Conservation (phyloP, 2,888 invertebrate species). For the Plagodis dolabraria region DNA sequence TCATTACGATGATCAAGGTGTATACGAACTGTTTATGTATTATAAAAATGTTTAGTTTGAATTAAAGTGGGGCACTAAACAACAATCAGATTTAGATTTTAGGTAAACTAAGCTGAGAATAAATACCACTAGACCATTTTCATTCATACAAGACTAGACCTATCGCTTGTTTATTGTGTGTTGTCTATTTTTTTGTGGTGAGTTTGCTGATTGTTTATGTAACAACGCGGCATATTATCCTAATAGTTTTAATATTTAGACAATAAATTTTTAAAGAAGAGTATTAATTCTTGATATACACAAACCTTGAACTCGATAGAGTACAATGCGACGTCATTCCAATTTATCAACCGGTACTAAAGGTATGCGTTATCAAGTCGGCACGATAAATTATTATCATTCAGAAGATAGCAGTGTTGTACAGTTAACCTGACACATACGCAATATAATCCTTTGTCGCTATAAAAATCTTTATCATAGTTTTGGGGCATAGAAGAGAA, state of each 20-base stretch:
- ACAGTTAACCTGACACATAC: constrained; percentile 26
- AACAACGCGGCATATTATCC: no score
- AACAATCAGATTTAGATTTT: constrained; percentile 12
- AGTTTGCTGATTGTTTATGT: no score
- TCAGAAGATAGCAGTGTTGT: constrained; percentile 51
- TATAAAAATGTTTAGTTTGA: no score
- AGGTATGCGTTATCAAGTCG: constrained; percentile 57
- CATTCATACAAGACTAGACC: constrained; percentile 23
- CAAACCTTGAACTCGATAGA: constrained; percentile 6
- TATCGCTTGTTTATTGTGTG: no score
- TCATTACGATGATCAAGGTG: no score
- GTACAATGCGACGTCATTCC: constrained; percentile 49
- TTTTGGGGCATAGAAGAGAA: neutral
- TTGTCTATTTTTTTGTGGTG: no score
- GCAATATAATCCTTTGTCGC: constrained; percentile 10
- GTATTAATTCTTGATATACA: neutral
- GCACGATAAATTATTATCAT: constrained; percentile 65
- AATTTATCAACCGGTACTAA: constrained; percentile 52
- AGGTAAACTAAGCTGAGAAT: constrained; percentile 21
- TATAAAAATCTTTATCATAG: constrained; percentile 9
- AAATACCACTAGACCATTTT: constrained; percentile 9
- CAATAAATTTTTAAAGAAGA: no score
- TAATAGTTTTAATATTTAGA: no score
- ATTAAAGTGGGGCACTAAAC: no score
- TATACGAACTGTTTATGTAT: no score